Percentiles rank a stretch among this genome's conserved stretches.
phyloP scores from a whole-genome alignment of 1,140 invertebrate species.

The Ganaspis sp. region DNA sequence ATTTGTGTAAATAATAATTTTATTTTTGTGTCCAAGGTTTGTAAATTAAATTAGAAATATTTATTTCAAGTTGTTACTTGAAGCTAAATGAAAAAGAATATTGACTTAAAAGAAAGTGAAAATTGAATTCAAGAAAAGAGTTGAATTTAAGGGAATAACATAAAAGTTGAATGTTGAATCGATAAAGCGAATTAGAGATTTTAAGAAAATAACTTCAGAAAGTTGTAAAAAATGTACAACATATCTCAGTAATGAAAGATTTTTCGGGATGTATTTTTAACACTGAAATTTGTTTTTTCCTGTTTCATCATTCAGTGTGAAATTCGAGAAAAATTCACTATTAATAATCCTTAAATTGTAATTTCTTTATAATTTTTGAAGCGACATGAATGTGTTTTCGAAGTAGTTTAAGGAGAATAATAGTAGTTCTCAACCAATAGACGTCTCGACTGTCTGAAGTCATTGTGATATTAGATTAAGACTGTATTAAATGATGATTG shows the following conservation, averaged over 20 bases:
- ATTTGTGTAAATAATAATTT: not conserved
- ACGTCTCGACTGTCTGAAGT: slow-evolving; percentile 70
- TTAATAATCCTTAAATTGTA: slow-evolving; percentile 22
- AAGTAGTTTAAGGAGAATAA: not conserved
- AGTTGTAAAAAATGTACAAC: not conserved
- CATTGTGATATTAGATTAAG: slow-evolving; percentile 74
- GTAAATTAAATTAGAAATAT: no score
- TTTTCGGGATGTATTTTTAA: not conserved
- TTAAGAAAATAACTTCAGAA: no score
- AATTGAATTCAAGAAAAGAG: no score
- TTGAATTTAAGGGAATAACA: no score
- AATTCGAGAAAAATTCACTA: not conserved
- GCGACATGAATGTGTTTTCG: slow-evolving; percentile 11
- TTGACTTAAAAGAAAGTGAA: no score
- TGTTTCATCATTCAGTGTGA: no score
- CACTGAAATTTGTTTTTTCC: no score
- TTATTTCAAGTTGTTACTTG: no score
- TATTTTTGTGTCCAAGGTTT: not conserved
- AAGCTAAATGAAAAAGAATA: not conserved
- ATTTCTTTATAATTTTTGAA: slow-evolving; percentile 27
- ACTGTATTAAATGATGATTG: slow-evolving; percentile 59
- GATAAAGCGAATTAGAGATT: no score
- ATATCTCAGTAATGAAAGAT: slow-evolving; percentile 17
- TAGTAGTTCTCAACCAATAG: slow-evolving; percentile 47
- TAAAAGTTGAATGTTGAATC: no score